A percentile compares a stretch with the other conserved stretches of the same genome.
phyloP scores from a whole-genome alignment of 2,113 vertebrate genomes.

The Sterna hirundo region DNA sequence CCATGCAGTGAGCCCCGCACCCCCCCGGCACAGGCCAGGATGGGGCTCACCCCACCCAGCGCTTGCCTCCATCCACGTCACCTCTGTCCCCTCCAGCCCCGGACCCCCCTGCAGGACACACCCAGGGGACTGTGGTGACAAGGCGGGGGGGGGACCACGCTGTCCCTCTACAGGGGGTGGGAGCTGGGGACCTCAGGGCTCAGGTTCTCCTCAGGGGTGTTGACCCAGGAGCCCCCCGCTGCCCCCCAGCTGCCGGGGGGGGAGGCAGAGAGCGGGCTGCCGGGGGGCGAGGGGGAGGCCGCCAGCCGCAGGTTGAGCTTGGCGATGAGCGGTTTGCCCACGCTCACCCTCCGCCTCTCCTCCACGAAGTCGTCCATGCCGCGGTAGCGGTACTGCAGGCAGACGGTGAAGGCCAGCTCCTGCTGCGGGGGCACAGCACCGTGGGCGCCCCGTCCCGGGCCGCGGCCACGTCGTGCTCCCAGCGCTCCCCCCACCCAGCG shows the following conservation, averaged over 20 bases:
- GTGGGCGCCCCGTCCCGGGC: neutral
- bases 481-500: rapidly evolving
- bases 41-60: neutral
- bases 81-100: neutral
- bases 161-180: neutral
- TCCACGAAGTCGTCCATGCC: conserved; percentile 81
- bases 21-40: neutral
- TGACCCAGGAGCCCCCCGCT: conserved; percentile 16
- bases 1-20: rapidly evolving
- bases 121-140: rapidly evolving
- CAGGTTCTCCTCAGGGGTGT: conserved; percentile 79
- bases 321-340: conserved; percentile 86
- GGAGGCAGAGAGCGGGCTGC: neutral
- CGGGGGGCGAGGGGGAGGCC: neutral
- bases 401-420: conserved; percentile 80
- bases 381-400: conserved; percentile 81
- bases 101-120: neutral
- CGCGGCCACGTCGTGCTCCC: rapidly evolving
- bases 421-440: conserved; percentile 47
- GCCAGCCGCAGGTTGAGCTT: conserved; percentile 80
- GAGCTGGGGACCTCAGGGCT: neutral
- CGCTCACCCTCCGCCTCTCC: conserved; percentile 71
- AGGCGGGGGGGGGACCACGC: rapidly evolving
- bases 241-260: neutral
- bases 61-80: rapidly evolving